phyloP scores from a whole-genome alignment of 2,888 invertebrate species.

The Lasioglossum vierecki region DNA sequence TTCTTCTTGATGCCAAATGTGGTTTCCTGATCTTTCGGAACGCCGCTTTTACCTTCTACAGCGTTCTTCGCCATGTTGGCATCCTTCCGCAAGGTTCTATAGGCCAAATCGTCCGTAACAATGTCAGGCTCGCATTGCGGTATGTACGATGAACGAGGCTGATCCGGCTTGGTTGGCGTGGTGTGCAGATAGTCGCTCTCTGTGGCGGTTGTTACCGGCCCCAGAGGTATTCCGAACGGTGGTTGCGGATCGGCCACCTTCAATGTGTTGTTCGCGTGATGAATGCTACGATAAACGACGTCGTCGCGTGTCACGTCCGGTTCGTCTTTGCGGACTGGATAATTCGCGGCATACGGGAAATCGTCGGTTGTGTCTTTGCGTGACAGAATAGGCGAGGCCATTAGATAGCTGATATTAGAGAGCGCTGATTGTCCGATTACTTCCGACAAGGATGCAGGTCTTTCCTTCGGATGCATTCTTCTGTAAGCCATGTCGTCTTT shows the following conservation, averaged over 20 bases:
- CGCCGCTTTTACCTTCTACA: constrained; percentile 34
- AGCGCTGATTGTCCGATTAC: constrained; percentile 83
- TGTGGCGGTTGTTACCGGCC: constrained; percentile 92
- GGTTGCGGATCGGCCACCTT: constrained; percentile 93
- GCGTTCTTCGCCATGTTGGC: constrained; percentile 78
- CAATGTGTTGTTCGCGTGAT: constrained; percentile 89
- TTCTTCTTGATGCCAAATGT: constrained; percentile 87
- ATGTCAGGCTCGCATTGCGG: constrained; percentile 91
- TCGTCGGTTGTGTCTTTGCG: constrained; percentile 62
- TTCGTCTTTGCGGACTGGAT: constrained; percentile 85
- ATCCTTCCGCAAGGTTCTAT: constrained; percentile 93
- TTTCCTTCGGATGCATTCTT: constrained; percentile 87
- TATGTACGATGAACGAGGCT: constrained; percentile 87
- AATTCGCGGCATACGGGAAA: constrained; percentile 26
- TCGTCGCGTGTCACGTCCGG: constrained; percentile 94
- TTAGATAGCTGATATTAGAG: constrained; percentile 88
- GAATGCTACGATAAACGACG: constrained; percentile 92
- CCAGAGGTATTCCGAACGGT: constrained; percentile 95
- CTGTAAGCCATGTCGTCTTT: constrained; percentile 93
- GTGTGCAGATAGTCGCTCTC: constrained; percentile 93
- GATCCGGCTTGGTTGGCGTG: constrained; percentile 76
- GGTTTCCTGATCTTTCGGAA: constrained; percentile 23
- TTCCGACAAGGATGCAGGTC: constrained; percentile 79
- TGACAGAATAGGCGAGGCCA: constrained; percentile 88
- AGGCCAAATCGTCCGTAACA: constrained; percentile 94